These are phyloP conservation scores for Vannuccia rotundouncinata DNA, from an alignment of 2,888 invertebrate genomes.

Conservation along the genomic window DNA sequence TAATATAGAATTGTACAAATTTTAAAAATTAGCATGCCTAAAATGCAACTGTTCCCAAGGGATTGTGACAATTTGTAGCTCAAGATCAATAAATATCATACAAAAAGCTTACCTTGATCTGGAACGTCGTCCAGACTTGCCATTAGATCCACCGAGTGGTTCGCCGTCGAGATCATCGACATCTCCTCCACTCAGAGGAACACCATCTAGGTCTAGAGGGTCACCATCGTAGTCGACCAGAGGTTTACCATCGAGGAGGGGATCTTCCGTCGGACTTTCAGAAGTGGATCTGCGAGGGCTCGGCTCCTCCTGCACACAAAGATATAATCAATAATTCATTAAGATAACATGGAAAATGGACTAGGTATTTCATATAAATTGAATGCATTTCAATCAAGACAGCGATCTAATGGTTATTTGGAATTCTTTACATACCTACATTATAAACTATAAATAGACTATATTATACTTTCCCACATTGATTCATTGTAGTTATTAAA, in stretches of 20 bases:
- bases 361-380: neutral
- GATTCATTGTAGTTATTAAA: too few relatives aligned
- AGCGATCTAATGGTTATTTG: neutral
- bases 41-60: neutral
- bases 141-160: conserved; percentile 25
- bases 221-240: conserved; percentile 39
- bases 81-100: neutral
- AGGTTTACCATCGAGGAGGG: conserved; percentile 38
- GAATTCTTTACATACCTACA: too few relatives aligned
- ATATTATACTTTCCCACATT: too few relatives aligned
- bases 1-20: neutral
- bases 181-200: conserved; percentile 60
- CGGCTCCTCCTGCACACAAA: neutral
- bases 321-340: too few relatives aligned
- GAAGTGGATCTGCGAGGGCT: conserved; percentile 32
- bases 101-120: neutral
- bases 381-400: neutral
- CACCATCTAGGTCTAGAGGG: conserved; percentile 65
- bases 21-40: neutral
- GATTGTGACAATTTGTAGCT: neutral
- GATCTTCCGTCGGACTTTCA: conserved; percentile 34
- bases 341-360: too few relatives aligned
- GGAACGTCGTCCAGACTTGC: neutral
- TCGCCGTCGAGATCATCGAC: conserved; percentile 4
- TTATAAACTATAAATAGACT: too few relatives aligned